phyloP scores from a whole-genome alignment of 1,140 invertebrate genomes.

The Mylabris phalerata region DNA sequence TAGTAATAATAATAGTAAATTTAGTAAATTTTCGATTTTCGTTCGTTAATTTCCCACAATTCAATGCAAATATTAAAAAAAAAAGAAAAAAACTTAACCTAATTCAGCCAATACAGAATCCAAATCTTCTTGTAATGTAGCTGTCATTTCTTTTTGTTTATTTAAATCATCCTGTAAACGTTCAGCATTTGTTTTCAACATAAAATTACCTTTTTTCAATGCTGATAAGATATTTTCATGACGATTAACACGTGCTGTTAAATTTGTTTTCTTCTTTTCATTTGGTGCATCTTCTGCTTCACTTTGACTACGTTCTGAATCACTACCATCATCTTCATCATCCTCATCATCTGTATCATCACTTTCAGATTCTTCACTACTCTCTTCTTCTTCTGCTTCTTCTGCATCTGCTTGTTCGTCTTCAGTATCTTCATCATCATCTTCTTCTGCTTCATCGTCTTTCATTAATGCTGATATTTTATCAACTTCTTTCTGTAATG shows the following conservation, averaged over 20 bases:
- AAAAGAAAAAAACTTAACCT: conserved; percentile 39
- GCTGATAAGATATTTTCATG: conserved; percentile 70
- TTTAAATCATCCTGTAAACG: conserved; percentile 75
- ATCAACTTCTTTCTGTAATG: conserved; percentile 77
- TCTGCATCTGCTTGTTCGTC: conserved; percentile 43
- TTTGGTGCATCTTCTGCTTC: conserved; percentile 58
- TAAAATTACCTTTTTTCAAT: conserved; percentile 77
- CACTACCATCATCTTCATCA: conserved; percentile 52
- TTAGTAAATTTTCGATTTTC: not conserved
- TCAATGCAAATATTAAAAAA: not conserved
- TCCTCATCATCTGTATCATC: conserved; percentile 54
- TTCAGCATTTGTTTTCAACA: conserved; percentile 78
- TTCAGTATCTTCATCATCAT: conserved; percentile 62
- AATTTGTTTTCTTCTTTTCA: conserved; percentile 58
- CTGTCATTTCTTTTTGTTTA: conserved; percentile 71
- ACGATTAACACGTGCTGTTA: conserved; percentile 55
- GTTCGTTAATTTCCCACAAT: not conserved
- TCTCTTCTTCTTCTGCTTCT: conserved; percentile 57
- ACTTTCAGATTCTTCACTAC: conserved; percentile 51
- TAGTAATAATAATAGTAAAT: not conserved
- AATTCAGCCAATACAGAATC: conserved; percentile 72
- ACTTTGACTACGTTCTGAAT: conserved; percentile 50
- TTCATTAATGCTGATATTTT: conserved; percentile 83
- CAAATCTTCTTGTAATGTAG: conserved; percentile 69
- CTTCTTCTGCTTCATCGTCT: conserved; percentile 64